Conservation (phyloP, 2,888 invertebrate genomes). For the Volucella inflata region DNA sequence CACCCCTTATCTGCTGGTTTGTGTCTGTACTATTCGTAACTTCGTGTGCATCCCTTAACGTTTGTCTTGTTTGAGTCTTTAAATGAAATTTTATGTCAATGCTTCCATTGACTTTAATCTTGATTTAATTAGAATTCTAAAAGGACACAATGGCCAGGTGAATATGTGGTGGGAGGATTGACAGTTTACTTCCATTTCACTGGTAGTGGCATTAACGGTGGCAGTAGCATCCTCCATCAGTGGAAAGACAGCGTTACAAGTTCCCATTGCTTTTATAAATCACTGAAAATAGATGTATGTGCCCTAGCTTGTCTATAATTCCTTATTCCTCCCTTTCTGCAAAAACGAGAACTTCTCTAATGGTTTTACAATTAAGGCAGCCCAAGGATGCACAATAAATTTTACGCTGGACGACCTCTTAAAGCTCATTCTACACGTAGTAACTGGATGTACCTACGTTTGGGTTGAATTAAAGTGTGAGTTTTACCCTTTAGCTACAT, state of each 20-base stretch:
- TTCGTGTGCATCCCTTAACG: constrained; percentile 20
- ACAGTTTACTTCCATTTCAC: constrained; percentile 43
- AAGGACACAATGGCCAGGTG: constrained; percentile 64
- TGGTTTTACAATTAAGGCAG: constrained; percentile 71
- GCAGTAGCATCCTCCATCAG: background rate
- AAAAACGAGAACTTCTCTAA: constrained; percentile 55
- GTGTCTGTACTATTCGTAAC: background rate
- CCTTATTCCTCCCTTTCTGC: constrained; percentile 37
- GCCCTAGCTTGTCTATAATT: constrained; percentile 63
- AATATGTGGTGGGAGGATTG: constrained; percentile 23
- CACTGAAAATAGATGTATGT: constrained; percentile 41
- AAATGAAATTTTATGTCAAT: constrained; percentile 69
- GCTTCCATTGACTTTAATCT: constrained; percentile 70
- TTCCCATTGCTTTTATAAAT: constrained; percentile 68
- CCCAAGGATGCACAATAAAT: constrained; percentile 71
- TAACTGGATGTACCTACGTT: background rate
- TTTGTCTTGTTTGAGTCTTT: constrained; percentile 48
- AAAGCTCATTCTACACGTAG: constrained; percentile 36
- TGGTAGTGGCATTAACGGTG: constrained; percentile 14
- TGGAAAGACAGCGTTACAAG: constrained; percentile 20
- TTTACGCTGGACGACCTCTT: constrained; percentile 68
- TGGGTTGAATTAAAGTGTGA: background rate
- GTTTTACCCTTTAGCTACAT: constrained; percentile 19
- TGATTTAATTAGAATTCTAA: constrained; percentile 71
- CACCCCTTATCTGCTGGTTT: background rate